Evolutionary conservation across 2,888 invertebrate species (phyloP).

Genomic region (Dolomedes plantarius): DNA sequence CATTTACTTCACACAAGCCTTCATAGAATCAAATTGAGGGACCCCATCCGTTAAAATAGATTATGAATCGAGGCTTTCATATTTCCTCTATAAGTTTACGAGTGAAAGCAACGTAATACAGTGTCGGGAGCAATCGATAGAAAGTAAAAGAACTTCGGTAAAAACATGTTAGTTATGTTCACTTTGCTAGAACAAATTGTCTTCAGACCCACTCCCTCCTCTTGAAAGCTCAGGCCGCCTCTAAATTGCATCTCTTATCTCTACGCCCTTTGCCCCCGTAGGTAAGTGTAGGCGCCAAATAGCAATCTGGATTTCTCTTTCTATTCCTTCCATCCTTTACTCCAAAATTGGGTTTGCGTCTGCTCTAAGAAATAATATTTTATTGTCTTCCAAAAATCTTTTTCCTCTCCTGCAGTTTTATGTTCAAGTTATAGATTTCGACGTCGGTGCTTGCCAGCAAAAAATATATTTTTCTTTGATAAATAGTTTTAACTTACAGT

Average conservation of each 20-base stretch:
- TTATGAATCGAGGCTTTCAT: no score
- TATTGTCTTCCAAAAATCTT: no score
- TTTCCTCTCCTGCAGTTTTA: conserved; percentile 21
- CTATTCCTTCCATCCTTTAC: conserved; percentile 20
- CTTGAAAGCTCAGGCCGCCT: conserved; percentile 21
- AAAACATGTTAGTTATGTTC: conserved; percentile 37
- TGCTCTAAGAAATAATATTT: conserved; percentile 46
- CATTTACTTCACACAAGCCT: no score
- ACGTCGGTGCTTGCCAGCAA: background rate
- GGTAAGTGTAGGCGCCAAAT: conserved; percentile 54
- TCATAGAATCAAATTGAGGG: no score
- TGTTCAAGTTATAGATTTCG: conserved; percentile 31
- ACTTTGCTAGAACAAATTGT: conserved; percentile 42
- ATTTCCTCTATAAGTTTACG: no score
- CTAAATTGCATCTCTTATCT: conserved; percentile 59
- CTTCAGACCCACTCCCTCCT: conserved; percentile 8
- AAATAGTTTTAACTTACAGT: conserved; percentile 10
- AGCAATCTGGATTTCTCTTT: conserved; percentile 43
- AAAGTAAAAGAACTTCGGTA: conserved; percentile 25
- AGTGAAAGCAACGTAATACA: background rate
- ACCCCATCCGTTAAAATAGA: no score
- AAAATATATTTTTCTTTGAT: conserved; percentile 18
- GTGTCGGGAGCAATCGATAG: background rate
- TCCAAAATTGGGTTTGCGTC: conserved; percentile 42
- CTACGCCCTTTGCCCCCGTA: conserved; percentile 24